Conservation (phyloP, 2,797 vertebrate species). For the Sebastes trivittatus region DNA sequence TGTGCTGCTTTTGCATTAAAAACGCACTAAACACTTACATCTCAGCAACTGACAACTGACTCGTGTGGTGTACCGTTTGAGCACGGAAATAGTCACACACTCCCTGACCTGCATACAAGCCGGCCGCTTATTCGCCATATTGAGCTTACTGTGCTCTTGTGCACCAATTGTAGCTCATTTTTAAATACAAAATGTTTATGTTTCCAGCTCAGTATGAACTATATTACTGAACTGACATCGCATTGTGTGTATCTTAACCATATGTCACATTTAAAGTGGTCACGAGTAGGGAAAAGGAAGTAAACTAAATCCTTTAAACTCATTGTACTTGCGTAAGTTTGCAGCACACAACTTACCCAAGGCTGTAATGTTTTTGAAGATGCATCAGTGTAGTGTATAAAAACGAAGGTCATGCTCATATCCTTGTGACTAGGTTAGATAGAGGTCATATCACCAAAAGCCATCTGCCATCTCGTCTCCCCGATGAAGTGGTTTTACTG, state of each 20-base stretch:
- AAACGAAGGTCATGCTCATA: background rate
- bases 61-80: background rate
- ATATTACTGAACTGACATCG: background rate
- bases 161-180: background rate
- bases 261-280: background rate
- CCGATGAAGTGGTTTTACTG: background rate
- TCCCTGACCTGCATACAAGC: background rate
- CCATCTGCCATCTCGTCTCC: background rate
- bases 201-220: background rate
- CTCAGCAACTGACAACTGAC: background rate
- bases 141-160: background rate
- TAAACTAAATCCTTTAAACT: background rate
- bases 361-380: background rate
- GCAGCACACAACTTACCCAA: background rate
- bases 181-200: background rate
- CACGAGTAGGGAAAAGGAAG: background rate
- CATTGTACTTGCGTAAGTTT: background rate
- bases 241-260: background rate
- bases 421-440: constrained; percentile 9
- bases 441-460: background rate
- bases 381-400: background rate
- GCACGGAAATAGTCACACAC: background rate
- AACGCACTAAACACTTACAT: background rate
- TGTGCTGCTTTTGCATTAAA: background rate
- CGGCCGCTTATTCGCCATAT: too few relatives aligned